Conservation (phyloP, 2,888 invertebrate genomes). For the Epsilonema sp. region DNA sequence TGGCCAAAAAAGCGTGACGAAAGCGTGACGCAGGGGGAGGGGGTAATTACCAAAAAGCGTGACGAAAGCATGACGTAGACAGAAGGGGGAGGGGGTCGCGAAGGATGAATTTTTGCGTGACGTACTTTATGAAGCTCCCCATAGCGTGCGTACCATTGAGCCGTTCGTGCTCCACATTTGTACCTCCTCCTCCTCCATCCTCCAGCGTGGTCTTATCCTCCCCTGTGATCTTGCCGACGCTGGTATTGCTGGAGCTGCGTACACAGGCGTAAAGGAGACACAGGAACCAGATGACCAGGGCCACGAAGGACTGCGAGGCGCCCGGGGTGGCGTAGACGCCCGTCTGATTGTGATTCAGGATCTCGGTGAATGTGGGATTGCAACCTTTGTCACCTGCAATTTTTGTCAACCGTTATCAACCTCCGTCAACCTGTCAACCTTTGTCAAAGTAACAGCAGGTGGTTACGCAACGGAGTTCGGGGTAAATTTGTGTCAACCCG, state of each 20-base stretch:
- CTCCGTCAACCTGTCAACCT: too few relatives aligned
- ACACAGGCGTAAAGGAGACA: constrained; percentile 86
- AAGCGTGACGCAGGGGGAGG: too few relatives aligned
- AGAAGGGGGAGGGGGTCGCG: neutral
- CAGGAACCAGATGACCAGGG: constrained; percentile 73
- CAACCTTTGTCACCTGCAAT: constrained; percentile 43
- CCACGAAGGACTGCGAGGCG: constrained; percentile 65
- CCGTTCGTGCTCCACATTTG: neutral
- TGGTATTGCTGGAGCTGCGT: constrained; percentile 70
- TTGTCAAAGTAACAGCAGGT: too few relatives aligned
- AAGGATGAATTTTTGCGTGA: too few relatives aligned
- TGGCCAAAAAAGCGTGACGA: too few relatives aligned
- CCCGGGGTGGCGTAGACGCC: constrained; percentile 14
- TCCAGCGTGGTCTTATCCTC: constrained; percentile 8
- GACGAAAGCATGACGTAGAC: too few relatives aligned
- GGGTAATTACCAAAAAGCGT: too few relatives aligned
- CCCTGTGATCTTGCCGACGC: constrained; percentile 57
- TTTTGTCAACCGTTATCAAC: neutral
- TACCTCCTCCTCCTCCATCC: too few relatives aligned
- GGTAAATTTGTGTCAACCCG: too few relatives aligned
- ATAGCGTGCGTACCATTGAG: neutral
- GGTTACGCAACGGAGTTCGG: too few relatives aligned
- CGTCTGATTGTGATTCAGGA: constrained; percentile 13
- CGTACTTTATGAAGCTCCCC: too few relatives aligned
- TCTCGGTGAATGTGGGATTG: constrained; percentile 42